phyloP scores from a whole-genome alignment of 53 echinoderm and acorn worm species.

The Zoroaster sp. region DNA sequence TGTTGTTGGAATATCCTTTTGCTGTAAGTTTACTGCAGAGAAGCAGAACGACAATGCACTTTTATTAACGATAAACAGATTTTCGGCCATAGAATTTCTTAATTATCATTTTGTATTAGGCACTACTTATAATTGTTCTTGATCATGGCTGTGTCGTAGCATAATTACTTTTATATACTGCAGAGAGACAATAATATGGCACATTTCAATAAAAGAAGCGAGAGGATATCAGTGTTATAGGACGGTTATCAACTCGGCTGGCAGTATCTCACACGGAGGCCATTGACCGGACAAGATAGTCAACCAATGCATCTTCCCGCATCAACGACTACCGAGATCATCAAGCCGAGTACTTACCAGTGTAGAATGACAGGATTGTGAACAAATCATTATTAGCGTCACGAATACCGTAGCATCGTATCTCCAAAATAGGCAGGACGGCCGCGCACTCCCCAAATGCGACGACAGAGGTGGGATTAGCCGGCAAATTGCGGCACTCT shows the following conservation, averaged over 20 bases:
- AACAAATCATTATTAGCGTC: conserved; percentile 20
- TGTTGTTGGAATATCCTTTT: no score
- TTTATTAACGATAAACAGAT: no score
- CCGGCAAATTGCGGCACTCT: conserved; percentile 49
- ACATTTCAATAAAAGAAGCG: no score
- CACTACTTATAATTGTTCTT: no score
- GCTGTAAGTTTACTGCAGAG: no score
- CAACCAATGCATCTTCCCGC: not conserved
- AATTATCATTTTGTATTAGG: no score
- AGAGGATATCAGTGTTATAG: no score
- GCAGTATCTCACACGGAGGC: conserved; percentile 4
- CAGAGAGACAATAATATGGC: no score
- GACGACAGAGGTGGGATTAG: conserved; percentile 53
- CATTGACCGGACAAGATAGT: conserved; percentile 18
- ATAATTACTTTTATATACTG: no score
- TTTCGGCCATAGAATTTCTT: no score
- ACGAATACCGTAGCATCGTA: conserved; percentile 20
- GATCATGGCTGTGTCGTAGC: no score
- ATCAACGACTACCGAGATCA: conserved; percentile 8
- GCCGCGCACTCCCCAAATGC: not conserved
- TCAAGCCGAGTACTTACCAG: not conserved
- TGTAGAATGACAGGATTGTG: conserved; percentile 13
- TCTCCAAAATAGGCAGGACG: not conserved
- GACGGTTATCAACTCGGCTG: not conserved
- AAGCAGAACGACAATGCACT: no score